These are phyloP conservation scores for Halichoeres trimaculatus DNA, from an alignment of 2,113 vertebrate species.

Conservation along the genomic window DNA sequence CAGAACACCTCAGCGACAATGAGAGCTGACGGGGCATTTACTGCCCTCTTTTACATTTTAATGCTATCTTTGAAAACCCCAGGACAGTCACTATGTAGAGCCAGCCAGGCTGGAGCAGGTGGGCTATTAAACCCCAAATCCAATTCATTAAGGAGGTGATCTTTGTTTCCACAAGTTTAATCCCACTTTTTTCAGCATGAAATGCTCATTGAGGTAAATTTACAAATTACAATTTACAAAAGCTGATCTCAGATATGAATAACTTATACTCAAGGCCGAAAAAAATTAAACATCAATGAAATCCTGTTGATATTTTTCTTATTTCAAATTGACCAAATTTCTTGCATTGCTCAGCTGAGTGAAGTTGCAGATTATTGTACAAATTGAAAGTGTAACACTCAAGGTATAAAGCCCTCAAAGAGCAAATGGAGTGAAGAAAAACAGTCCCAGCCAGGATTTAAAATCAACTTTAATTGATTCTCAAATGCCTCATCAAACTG, in stretches of 20 bases:
- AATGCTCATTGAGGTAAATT: neutral
- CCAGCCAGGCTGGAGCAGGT: conserved; percentile 6
- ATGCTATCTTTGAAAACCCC: conserved; percentile 18
- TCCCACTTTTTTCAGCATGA: neutral
- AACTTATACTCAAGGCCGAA: too few species aligned
- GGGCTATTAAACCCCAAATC: conserved; percentile 27
- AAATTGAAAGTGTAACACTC: too few species aligned
- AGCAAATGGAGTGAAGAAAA: too few species aligned
- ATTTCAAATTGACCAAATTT: neutral
- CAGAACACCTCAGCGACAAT: conserved; percentile 6
- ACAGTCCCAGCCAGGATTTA: too few species aligned
- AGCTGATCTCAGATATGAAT: neutral
- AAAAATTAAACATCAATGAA: too few species aligned
- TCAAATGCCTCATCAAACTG: neutral
- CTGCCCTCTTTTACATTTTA: conserved; percentile 14
- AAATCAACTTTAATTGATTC: neutral
- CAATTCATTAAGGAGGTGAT: conserved; percentile 29
- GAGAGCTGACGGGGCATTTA: conserved; percentile 22
- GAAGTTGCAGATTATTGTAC: neutral
- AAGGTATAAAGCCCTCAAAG: too few species aligned
- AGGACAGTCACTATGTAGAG: neutral
- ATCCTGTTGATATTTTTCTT: too few species aligned
- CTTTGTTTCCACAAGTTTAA: conserved; percentile 14
- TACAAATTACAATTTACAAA: too few species aligned
- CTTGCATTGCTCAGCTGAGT: neutral